Evolutionary conservation across 2,797 vertebrate genomes (phyloP).

Genomic region (Apogon talboti): DNA sequence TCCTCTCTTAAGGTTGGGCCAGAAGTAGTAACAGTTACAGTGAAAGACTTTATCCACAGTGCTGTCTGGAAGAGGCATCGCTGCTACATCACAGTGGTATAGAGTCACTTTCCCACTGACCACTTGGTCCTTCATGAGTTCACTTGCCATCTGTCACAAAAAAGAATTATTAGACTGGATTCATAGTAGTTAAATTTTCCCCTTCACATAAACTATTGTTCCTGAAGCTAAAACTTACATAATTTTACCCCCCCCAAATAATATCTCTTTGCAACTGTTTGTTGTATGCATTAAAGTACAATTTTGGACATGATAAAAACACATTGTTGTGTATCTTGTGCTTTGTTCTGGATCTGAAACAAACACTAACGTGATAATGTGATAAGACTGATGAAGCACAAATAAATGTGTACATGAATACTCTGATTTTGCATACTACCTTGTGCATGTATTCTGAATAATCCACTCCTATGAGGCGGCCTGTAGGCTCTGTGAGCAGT

Average conservation of each 20-base stretch:
- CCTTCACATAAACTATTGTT: background rate
- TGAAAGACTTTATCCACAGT: conserved; percentile 83
- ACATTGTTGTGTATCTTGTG: too few species aligned
- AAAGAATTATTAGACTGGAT: background rate
- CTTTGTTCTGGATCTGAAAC: too few species aligned
- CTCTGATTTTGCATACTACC: conserved; percentile 37
- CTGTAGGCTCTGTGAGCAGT: conserved; percentile 68
- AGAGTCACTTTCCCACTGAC: conserved; percentile 73
- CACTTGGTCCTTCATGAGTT: conserved; percentile 66
- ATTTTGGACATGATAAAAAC: too few species aligned
- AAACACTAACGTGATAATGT: too few species aligned
- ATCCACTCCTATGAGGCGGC: conserved; percentile 82
- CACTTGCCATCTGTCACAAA: conserved; percentile 66
- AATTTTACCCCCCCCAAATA: background rate
- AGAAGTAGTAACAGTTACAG: conserved; percentile 87
- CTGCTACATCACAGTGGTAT: conserved; percentile 71
- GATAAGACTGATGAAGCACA: too few species aligned
- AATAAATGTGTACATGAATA: background rate
- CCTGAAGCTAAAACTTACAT: background rate
- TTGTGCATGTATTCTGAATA: conserved; percentile 84
- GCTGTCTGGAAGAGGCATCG: conserved; percentile 77
- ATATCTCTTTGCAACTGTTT: background rate
- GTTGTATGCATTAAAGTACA: too few species aligned
- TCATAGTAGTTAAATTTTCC: background rate
- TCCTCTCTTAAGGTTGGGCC: conserved; percentile 78